Base-by-base conservation (phyloP, 2,888 invertebrate species). In the Pristionchus japonicus region DNA sequence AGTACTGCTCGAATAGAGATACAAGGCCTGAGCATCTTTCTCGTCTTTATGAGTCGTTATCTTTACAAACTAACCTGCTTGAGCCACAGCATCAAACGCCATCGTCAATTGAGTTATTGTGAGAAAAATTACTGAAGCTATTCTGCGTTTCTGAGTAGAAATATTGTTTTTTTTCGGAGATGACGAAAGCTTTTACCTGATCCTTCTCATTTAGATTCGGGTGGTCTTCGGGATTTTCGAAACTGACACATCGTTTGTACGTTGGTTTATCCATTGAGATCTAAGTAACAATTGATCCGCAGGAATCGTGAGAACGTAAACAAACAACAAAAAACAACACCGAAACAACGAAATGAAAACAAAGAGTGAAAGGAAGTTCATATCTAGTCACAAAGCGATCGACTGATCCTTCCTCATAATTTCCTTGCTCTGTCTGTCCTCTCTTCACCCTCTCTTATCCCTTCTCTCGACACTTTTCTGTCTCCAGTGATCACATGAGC, bases 401-500 rank as follows among this genome's bases (percentile, higher is more conserved):
- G 23, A 40, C 43, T 43, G 43, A 43, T 40, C 43, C n/a, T 34
- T 34, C 31, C 37, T 17, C 31, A 74, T 40, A 74, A 74, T 74
- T 74, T 74, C 20, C 74, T 74, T 74, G 11, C 20, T 6, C n/a
- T 40, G 23, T 40, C 74, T 74, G 40, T n/a, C 13, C 20, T 74
- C 74, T 74, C 74, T n/a, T 74, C 43, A 74, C 13, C 11, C 34
- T n/a, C 43, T 17, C 15, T 43, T 40, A 23, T 74, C 74, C 34
- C 74, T 74, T 67, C 40, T 74, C 23, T 74, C 74, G 37, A 23
- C 43, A 37, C 43, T 43, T 40, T 37, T 74, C 40, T 74, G 40
- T 74, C 74, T 74, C 74, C 74, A 40, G 13, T 43, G n/a, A 74
- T 74, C 74, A 74, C 74, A 74, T 74, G 74, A 74, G 20, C 70